Evolutionary conservation across 1,140 invertebrate genomes (phyloP).

Genomic region (Hylyphantes graminicola): DNA sequence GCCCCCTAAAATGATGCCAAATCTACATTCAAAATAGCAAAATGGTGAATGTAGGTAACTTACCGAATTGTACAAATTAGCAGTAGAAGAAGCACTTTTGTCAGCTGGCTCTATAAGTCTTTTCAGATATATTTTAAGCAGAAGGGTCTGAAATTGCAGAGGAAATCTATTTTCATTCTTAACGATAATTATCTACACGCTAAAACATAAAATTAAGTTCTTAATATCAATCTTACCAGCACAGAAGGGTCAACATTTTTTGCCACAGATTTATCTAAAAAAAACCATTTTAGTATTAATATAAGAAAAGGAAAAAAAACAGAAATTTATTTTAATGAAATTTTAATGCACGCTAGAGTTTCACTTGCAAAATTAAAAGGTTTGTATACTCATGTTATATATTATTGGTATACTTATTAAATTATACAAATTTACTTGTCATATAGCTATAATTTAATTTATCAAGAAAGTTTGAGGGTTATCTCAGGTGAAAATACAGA

Average conservation of each 20-base stretch:
- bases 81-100: not conserved
- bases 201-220: too few relatives aligned
- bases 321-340: too few relatives aligned
- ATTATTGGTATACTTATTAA: too few relatives aligned
- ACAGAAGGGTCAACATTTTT: slow-evolving; percentile 27
- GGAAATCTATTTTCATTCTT: not conserved
- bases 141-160: slow-evolving; percentile 18
- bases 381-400: too few relatives aligned
- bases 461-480: too few relatives aligned
- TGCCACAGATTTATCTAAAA: slow-evolving; percentile 41
- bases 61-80: slow-evolving; percentile 21
- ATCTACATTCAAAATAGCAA: not conserved
- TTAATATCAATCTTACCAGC: not conserved
- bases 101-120: slow-evolving; percentile 8
- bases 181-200: not conserved
- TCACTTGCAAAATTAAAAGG: too few relatives aligned
- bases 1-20: not conserved
- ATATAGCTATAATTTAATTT: too few relatives aligned
- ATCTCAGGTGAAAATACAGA: too few relatives aligned
- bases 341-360: too few relatives aligned
- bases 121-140: slow-evolving; percentile 55
- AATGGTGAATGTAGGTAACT: not conserved
- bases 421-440: too few relatives aligned
- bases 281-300: not conserved
- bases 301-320: too few relatives aligned